These are phyloP conservation scores for Aleiodes alternator DNA, from an alignment of 2,888 invertebrate species.

Conservation along the genomic window DNA sequence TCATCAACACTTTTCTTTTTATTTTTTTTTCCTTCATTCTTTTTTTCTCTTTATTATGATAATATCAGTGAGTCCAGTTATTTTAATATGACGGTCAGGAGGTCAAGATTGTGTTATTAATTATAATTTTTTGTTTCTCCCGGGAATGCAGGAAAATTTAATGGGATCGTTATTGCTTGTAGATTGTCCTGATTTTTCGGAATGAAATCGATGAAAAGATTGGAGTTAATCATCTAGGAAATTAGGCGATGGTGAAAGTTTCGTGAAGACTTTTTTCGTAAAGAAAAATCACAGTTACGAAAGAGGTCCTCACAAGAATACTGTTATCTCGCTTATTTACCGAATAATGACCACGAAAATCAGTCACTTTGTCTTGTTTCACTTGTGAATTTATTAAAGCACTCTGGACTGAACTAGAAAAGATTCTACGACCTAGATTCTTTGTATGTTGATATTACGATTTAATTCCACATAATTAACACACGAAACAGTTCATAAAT, in stretches of 20 bases:
- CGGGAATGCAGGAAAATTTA: conserved; percentile 1
- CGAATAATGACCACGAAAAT: not conserved
- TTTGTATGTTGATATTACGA: not conserved
- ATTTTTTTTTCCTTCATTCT: not conserved
- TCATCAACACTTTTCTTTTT: conserved; percentile 24
- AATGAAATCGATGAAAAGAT: not conserved
- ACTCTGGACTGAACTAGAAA: not conserved
- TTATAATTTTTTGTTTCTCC: not conserved
- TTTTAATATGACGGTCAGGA: conserved; percentile 57
- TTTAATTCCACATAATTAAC: conserved; percentile 16
- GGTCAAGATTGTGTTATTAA: conserved; percentile 49
- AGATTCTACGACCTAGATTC: conserved; percentile 50
- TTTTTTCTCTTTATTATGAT: conserved; percentile 11
- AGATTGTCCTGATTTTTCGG: conserved; percentile 14
- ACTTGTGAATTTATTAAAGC: conserved; percentile 3
- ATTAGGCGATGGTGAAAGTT: no score
- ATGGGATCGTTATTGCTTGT: not conserved
- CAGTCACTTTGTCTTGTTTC: not conserved
- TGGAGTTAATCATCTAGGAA: no score
- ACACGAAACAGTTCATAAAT: not conserved
- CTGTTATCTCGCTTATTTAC: no score
- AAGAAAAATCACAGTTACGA: no score
- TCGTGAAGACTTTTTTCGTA: no score
- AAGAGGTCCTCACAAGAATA: conserved; percentile 5
- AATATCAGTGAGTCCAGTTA: conserved; percentile 44